Conservation (phyloP, 2,888 invertebrate species). For the Argynnis bischoffii region DNA sequence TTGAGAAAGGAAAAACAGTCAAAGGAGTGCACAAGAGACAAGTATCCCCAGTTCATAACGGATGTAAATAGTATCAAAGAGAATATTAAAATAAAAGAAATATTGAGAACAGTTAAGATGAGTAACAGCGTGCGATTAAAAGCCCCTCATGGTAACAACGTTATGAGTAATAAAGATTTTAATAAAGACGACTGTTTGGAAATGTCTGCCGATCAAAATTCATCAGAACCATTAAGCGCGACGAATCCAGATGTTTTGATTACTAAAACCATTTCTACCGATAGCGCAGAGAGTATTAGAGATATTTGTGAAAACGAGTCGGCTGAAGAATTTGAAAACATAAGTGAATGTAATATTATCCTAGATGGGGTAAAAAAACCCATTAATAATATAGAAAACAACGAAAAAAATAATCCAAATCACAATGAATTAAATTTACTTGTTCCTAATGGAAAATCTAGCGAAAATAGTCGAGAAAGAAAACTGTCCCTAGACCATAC, state of each 20-base stretch:
- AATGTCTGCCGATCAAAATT: slow-evolving; percentile 35
- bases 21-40: slow-evolving; percentile 59
- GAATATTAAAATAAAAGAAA: slow-evolving; percentile 72
- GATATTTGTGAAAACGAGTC: slow-evolving; percentile 30
- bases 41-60: slow-evolving; percentile 53
- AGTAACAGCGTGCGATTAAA: slow-evolving; percentile 71
- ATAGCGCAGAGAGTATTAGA: slow-evolving; percentile 23
- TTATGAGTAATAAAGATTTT: slow-evolving; percentile 67
- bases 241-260: slow-evolving; percentile 55
- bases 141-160: slow-evolving; percentile 66
- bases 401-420: slow-evolving; percentile 9
- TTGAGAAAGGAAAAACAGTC: slow-evolving; percentile 60
- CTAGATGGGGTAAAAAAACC: slow-evolving; percentile 1
- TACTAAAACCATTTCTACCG: slow-evolving; percentile 33
- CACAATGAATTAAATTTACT: slow-evolving; percentile 13
- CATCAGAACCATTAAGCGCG: slow-evolving; percentile 52
- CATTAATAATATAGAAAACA: slow-evolving; percentile 18
- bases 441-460: slow-evolving; percentile 23
- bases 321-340: slow-evolving; percentile 34
- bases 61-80: slow-evolving; percentile 70
- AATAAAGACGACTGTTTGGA: slow-evolving; percentile 58
- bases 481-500: slow-evolving; percentile 72
- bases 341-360: not conserved
- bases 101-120: slow-evolving; percentile 72
- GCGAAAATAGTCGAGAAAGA: slow-evolving; percentile 49